A percentile compares a stretch with the other conserved stretches of the same genome.
Evolutionary conservation across 1,140 invertebrate species (phyloP).

Genomic region (Lordiphosa mommai): DNA sequence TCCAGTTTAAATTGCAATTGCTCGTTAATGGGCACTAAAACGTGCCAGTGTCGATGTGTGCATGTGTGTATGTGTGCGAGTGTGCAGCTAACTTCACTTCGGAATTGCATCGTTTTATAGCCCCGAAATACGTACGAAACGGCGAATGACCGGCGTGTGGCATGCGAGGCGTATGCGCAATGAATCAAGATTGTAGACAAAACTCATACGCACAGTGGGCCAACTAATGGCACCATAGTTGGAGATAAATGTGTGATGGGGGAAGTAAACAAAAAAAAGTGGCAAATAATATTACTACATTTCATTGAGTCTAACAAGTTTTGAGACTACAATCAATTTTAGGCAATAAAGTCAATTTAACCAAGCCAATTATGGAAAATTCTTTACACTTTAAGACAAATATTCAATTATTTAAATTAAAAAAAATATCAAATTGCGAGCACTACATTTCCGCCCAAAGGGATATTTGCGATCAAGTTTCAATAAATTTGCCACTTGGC

Average conservation of each 20-base stretch:
- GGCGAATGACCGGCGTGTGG: slow-evolving; percentile 51
- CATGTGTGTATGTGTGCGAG: slow-evolving; percentile 1
- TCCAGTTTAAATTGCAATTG: slow-evolving; percentile 80
- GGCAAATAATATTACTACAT: too few relatives aligned
- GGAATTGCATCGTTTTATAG: slow-evolving; percentile 40
- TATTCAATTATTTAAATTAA: too few relatives aligned
- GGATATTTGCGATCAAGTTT: too few relatives aligned
- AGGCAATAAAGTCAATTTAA: too few relatives aligned
- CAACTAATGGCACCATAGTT: slow-evolving; percentile 3
- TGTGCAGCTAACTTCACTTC: slow-evolving; percentile 1
- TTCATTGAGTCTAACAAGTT: neutral
- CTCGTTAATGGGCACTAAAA: slow-evolving; percentile 79
- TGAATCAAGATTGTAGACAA: slow-evolving; percentile 25
- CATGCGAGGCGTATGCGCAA: slow-evolving; percentile 68
- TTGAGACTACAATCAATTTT: too few relatives aligned
- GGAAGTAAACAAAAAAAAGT: neutral
- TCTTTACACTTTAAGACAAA: too few relatives aligned
- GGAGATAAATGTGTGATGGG: neutral
- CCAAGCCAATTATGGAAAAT: too few relatives aligned
- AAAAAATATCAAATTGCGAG: too few relatives aligned
- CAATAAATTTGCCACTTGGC: too few relatives aligned
- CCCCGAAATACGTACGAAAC: slow-evolving; percentile 51
- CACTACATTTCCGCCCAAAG: too few relatives aligned
- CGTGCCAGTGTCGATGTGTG: slow-evolving; percentile 65
- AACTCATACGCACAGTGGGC: slow-evolving; percentile 64